These are phyloP conservation scores for Bostrychus sinensis DNA, from an alignment of 2,113 vertebrate species.

Conservation along the genomic window DNA sequence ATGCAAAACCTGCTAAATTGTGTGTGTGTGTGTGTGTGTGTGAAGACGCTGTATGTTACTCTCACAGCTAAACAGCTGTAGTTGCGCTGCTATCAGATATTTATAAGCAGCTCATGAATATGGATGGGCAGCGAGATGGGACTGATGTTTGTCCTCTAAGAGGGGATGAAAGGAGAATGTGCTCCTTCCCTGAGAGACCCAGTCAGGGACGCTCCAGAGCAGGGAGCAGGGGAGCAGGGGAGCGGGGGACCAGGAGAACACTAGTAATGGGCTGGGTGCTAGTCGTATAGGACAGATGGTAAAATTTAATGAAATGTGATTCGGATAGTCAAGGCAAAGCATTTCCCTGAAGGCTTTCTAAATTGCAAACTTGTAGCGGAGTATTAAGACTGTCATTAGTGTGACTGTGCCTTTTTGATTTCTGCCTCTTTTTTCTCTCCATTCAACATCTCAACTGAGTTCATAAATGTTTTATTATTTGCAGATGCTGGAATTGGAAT, in stretches of 20 bases:
- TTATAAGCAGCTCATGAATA: slow-evolving; percentile 86
- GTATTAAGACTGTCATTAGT: slow-evolving; percentile 39
- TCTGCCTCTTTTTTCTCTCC: neutral
- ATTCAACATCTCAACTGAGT: slow-evolving; percentile 9
- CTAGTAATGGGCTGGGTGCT: slow-evolving; percentile 37
- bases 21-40: slow-evolving; percentile 31
- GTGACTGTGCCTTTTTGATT: slow-evolving; percentile 8
- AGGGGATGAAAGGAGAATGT: slow-evolving; percentile 84
- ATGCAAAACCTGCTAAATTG: slow-evolving; percentile 4
- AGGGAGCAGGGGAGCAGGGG: slow-evolving; percentile 12
- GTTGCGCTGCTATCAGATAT: slow-evolving; percentile 82
- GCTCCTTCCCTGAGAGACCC: slow-evolving; percentile 75
- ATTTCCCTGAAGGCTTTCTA: slow-evolving; percentile 39
- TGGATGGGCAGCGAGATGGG: slow-evolving; percentile 79
- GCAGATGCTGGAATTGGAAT: slow-evolving; percentile 4
- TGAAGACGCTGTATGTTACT: slow-evolving; percentile 55
- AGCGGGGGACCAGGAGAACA: slow-evolving; percentile 43
- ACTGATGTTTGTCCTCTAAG: slow-evolving; percentile 87
- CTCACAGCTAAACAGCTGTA: slow-evolving; percentile 80
- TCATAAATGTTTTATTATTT: slow-evolving; percentile 13
- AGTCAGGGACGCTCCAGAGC: slow-evolving; percentile 69
- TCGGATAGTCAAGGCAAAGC: slow-evolving; percentile 53
- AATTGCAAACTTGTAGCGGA: slow-evolving; percentile 50
- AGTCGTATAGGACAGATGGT: slow-evolving; percentile 57
- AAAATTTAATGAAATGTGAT: slow-evolving; percentile 65